Base-by-base conservation (phyloP, 2,797 vertebrate genomes). In the Pseudomugil tenellus region DNA sequence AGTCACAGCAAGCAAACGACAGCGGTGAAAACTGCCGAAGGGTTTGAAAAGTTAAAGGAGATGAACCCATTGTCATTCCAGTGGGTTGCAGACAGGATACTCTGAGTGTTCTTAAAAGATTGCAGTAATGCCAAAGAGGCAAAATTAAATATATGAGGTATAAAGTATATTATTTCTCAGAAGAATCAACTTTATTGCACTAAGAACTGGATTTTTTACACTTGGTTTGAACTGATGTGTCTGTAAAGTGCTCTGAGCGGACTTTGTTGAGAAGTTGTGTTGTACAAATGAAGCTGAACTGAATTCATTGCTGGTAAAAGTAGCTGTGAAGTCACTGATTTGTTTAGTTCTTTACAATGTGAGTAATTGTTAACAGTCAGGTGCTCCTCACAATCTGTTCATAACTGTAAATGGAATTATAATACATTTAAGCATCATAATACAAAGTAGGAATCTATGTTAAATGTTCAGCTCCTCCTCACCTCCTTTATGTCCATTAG, bases 401-500 rank as follows among this genome's bases (percentile, higher is more conserved):
- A 43, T 43, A 21, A 11, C 43, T 21, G n/a, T 52, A 26, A 52
- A 26, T 16, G 7, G 31, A 6, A 43, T 55, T n/a, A 55, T 21
- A 32, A 10, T 31, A 28, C 31, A 6, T n/a, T 31, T 28, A 17
- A 67, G 17, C 28, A 63, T 35, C 17, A 29, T 17, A 1, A 49
- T n/a, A 57, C 8, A 8, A 56, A 31, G 54, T 21, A 34, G 17
- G 16, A 25, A n/a, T 63, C 41, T 32, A 64, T 23, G 26, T 3
- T 6, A 6, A 21, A 35, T 10, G 0, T 9, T 48, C 10, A 54
- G 25, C 55, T 48, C 35, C 7, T 28, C 17, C 96, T 95, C 76
- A 98, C 98, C 92, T 98, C 97, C 89, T 97, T 98, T 59, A 96
- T 93, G 87, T 96, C 93, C 76, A 91, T 85, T 75, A 95, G 84